Conservation (phyloP, 2,113 vertebrate species). For the Apteryx owenii region DNA sequence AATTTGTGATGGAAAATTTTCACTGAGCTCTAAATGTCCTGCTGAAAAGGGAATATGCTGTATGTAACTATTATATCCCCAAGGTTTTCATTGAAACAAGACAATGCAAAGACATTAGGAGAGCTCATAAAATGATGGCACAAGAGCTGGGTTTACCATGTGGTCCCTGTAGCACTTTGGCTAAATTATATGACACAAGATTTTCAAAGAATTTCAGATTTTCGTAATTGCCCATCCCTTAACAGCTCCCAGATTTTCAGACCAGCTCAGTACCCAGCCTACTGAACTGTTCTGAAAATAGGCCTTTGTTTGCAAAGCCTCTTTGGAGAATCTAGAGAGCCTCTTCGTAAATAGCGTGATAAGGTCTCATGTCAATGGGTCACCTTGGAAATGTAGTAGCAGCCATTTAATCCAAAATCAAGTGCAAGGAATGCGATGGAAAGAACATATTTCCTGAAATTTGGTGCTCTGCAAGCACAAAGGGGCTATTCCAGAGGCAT, state of each 20-base stretch:
- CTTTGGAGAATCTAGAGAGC: neutral
- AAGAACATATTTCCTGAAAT: neutral
- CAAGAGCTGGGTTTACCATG: neutral
- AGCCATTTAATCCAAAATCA: neutral
- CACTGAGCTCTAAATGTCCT: neutral
- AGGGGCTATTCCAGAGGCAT: neutral
- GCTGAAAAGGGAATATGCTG: neutral
- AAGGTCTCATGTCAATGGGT: neutral
- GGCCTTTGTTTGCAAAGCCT: neutral
- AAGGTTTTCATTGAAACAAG: neutral
- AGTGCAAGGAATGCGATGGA: fast-evolving
- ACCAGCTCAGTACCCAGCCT: neutral
- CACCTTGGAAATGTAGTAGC: neutral
- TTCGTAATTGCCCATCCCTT: neutral
- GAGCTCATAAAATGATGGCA: neutral
- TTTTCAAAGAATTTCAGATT: neutral
- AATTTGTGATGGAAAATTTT: neutral
- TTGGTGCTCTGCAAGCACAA: neutral
- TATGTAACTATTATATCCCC: neutral
- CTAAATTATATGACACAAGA: neutral
- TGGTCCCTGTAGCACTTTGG: neutral
- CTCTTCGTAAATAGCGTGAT: neutral
- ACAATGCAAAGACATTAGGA: neutral
- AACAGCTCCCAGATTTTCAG: neutral
- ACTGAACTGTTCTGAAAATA: neutral